These are phyloP conservation scores for Caenorhabditis wallacei DNA, from an alignment of 2,888 invertebrate species.

Conservation along the genomic window DNA sequence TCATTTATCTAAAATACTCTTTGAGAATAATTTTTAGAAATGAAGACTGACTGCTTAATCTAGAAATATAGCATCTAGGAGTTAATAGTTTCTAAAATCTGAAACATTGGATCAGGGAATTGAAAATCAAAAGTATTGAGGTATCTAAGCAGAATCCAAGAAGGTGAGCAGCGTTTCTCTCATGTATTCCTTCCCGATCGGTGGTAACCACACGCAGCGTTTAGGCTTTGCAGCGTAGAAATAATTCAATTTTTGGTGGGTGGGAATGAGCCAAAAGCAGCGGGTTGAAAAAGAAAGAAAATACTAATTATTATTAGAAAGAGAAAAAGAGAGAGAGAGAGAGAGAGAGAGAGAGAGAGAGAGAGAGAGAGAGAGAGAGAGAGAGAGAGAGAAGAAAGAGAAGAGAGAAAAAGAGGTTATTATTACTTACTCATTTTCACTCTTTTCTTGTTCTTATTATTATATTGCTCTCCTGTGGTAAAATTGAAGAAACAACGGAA, in stretches of 20 bases:
- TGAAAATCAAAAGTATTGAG: too few species aligned
- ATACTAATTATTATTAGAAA: conserved; percentile 8
- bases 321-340: conserved; percentile 6
- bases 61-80: too few species aligned
- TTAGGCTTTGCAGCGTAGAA: not conserved
- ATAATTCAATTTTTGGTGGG: conserved; percentile 8
- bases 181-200: not conserved
- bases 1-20: too few species aligned
- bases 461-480: not conserved
- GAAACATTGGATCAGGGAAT: too few species aligned
- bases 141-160: too few species aligned
- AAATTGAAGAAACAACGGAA: not conserved
- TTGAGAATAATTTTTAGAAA: too few species aligned
- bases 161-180: too few species aligned
- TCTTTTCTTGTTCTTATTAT: conserved; percentile 8
- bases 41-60: too few species aligned
- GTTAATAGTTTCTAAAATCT: too few species aligned
- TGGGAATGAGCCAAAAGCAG: not conserved
- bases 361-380: conserved; percentile 11
- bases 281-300: conserved; percentile 1
- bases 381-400: not conserved
- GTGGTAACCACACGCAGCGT: not conserved
- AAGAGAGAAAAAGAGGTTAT: not conserved
- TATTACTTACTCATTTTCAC: conserved; percentile 16
- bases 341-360: conserved; percentile 12